phyloP scores from a whole-genome alignment of 1,140 invertebrate genomes.

The Meloidogyne exigua region DNA sequence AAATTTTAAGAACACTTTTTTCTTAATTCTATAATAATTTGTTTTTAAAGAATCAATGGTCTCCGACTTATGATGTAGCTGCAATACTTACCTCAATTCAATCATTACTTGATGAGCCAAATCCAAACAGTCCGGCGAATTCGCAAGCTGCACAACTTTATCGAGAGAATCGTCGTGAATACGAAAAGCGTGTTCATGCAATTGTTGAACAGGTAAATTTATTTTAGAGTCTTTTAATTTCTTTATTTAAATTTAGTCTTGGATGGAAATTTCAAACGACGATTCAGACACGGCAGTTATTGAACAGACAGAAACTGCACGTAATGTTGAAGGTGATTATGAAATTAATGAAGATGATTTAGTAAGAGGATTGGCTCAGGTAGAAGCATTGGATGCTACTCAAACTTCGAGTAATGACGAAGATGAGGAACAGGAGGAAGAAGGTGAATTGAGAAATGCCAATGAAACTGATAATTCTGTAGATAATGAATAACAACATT shows the following conservation, averaged over 20 bases:
- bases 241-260: conserved; percentile 44
- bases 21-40: too few relatives aligned
- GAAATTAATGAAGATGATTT: not conserved
- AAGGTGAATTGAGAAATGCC: conserved; percentile 6
- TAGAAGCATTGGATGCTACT: not conserved
- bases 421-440: not conserved
- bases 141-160: conserved; percentile 92
- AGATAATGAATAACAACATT: not conserved
- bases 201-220: conserved; percentile 78
- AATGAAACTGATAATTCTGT: not conserved
- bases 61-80: conserved; percentile 98
- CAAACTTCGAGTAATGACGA: not conserved
- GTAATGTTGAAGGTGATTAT: not conserved
- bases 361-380: too few relatives aligned
- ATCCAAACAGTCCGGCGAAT: conserved; percentile 89
- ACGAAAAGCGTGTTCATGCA: conserved; percentile 92
- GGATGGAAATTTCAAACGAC: conserved; percentile 54
- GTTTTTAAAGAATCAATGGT: conserved; percentile 89
- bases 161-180: conserved; percentile 70
- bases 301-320: conserved; percentile 9
- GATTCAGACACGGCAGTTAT: conserved; percentile 32
- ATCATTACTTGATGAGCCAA: conserved; percentile 74
- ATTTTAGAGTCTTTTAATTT: not conserved
- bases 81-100: conserved; percentile 87
- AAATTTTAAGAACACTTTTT: too few relatives aligned